Conservation (phyloP, 2,113 vertebrate genomes). For the Rhinoderma darwinii region DNA sequence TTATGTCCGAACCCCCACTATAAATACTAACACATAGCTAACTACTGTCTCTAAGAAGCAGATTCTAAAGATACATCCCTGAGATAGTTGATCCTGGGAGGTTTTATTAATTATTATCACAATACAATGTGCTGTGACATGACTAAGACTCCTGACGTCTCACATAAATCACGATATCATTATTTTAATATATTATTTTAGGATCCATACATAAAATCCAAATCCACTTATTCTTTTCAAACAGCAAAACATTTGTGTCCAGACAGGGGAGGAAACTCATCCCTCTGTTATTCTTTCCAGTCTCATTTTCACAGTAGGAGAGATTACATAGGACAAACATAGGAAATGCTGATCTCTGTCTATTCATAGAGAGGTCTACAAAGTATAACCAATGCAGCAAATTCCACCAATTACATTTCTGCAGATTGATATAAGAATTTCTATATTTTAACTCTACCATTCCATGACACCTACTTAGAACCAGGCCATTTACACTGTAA, state of each 20-base stretch:
- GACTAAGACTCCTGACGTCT: neutral
- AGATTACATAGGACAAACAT: conserved; percentile 1
- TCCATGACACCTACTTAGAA: neutral
- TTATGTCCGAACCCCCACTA: neutral
- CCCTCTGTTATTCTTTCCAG: neutral
- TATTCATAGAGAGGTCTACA: neutral
- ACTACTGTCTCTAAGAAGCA: too few species aligned
- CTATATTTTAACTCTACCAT: neutral
- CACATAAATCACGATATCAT: neutral
- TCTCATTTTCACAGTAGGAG: neutral
- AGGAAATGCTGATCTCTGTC: neutral
- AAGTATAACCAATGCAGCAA: neutral
- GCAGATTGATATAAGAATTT: neutral
- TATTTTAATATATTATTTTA: neutral
- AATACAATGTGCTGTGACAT: neutral
- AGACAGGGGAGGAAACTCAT: neutral
- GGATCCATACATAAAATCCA: neutral
- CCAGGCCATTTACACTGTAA: neutral
- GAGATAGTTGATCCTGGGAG: too few species aligned
- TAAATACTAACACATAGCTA: neutral
- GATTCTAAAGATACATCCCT: too few species aligned
- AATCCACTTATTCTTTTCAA: neutral
- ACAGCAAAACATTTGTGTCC: neutral
- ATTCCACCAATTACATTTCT: neutral
- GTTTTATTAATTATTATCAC: neutral